phyloP scores from a whole-genome alignment of 2,888 invertebrate genomes.

The Ecdyonurus torrentis region DNA sequence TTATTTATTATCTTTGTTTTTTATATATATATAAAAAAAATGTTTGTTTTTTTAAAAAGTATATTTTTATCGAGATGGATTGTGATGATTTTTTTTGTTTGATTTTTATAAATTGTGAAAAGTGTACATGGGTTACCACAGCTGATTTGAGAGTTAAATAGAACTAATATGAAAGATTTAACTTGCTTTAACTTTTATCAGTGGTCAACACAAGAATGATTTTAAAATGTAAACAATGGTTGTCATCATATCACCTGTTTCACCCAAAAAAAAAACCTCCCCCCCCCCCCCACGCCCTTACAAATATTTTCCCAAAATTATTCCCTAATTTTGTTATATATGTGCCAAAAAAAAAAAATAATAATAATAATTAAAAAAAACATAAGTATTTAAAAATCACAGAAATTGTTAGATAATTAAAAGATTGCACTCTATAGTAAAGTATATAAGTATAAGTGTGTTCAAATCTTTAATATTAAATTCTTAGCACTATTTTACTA shows the following conservation, averaged over 20 bases:
- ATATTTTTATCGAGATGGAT: too few species aligned
- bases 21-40: too few species aligned
- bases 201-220: not conserved
- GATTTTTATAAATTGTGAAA: too few species aligned
- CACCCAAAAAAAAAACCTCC: too few species aligned
- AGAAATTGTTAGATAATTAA: too few species aligned
- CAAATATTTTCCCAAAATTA: not conserved
- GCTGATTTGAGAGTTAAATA: too few species aligned
- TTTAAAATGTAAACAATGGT: not conserved
- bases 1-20: too few species aligned
- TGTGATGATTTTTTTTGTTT: too few species aligned
- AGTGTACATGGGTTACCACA: too few species aligned
- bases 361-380: not conserved
- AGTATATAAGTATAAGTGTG: not conserved
- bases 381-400: not conserved
- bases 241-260: not conserved
- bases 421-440: not conserved
- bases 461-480: not conserved
- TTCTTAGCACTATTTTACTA: not conserved
- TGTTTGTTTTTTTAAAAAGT: too few species aligned
- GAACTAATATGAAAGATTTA: too few species aligned
- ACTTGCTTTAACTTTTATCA: too few species aligned
- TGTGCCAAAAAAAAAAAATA: conserved; percentile 2
- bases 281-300: not conserved
- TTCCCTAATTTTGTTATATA: not conserved